Evolutionary conservation across 2,888 invertebrate species (phyloP).

Genomic region (Netelia inedita): DNA sequence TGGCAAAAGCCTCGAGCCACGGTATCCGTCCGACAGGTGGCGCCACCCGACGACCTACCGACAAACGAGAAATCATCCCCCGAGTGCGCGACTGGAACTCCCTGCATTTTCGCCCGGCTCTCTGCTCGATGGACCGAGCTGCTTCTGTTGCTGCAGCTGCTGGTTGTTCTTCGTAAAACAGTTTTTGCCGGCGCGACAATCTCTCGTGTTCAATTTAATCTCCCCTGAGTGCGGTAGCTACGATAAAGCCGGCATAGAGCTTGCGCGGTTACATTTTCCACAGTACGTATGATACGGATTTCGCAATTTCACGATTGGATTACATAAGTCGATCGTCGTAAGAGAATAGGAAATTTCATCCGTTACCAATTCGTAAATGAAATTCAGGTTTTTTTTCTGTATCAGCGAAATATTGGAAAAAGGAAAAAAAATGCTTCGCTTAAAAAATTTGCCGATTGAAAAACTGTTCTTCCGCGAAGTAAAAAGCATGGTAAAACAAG

Average conservation of each 20-base stretch:
- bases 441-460: neutral
- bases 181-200: constrained; percentile 61
- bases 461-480: neutral
- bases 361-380: neutral
- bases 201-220: constrained; percentile 61
- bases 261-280: neutral
- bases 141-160: constrained; percentile 55
- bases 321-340: constrained; percentile 46
- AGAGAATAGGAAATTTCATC: neutral
- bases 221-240: constrained; percentile 64
- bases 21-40: constrained; percentile 77
- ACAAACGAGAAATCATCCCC: constrained; percentile 74
- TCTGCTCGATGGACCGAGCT: constrained; percentile 64
- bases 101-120: constrained; percentile 63
- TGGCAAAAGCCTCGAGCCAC: constrained; percentile 21
- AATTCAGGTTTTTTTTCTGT: neutral
- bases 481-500: constrained; percentile 19
- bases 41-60: constrained; percentile 79
- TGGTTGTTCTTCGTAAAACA: constrained; percentile 51
- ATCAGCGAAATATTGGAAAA: too few relatives aligned
- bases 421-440: neutral
- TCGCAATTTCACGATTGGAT: constrained; percentile 46
- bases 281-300: neutral
- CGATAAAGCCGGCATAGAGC: constrained; percentile 48
- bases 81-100: constrained; percentile 49